These are phyloP conservation scores for Amblyopsis rosae DNA, from an alignment of 2,113 vertebrate genomes.

Conservation along the genomic window DNA sequence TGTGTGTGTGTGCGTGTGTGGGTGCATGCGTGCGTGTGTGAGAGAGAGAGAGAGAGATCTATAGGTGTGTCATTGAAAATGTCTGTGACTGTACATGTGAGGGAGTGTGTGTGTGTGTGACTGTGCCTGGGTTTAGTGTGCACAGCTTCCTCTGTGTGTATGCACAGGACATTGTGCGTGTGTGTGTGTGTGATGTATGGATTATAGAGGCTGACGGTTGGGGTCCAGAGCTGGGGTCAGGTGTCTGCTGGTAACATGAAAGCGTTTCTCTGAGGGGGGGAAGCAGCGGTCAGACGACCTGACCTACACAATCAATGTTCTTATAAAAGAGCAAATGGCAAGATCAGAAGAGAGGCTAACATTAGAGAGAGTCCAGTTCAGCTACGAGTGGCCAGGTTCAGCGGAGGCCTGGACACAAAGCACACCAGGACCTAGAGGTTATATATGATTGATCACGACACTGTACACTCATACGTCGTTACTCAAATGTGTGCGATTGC, in stretches of 20 bases:
- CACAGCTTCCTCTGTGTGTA: neutral
- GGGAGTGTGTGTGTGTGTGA: conserved; percentile 9
- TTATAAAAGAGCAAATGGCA: conserved; percentile 71
- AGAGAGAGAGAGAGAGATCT: too few relatives aligned
- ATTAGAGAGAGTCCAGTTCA: conserved; percentile 39
- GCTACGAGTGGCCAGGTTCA: conserved; percentile 26
- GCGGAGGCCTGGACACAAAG: conserved; percentile 12
- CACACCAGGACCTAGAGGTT: neutral
- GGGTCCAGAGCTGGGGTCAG: conserved; percentile 69
- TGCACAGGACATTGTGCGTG: conserved; percentile 14
- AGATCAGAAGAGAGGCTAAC: conserved; percentile 66
- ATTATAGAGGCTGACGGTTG: conserved; percentile 63
- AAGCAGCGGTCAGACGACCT: conserved; percentile 52
- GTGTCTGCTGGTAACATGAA: conserved; percentile 76
- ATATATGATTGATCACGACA: neutral
- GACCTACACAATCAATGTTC: conserved; percentile 74
- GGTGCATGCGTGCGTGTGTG: conserved; percentile 2
- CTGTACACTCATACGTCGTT: too few relatives aligned
- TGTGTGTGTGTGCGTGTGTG: conserved; percentile 14
- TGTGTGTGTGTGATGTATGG: conserved; percentile 57
- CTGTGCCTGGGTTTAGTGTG: neutral
- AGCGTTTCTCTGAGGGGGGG: conserved; percentile 53
- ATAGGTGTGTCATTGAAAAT: neutral
- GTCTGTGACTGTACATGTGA: neutral
- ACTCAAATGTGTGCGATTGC: too few relatives aligned